These are phyloP conservation scores for Trinorchestia longiramus DNA, from an alignment of 1,140 invertebrate species.

Conservation along the genomic window DNA sequence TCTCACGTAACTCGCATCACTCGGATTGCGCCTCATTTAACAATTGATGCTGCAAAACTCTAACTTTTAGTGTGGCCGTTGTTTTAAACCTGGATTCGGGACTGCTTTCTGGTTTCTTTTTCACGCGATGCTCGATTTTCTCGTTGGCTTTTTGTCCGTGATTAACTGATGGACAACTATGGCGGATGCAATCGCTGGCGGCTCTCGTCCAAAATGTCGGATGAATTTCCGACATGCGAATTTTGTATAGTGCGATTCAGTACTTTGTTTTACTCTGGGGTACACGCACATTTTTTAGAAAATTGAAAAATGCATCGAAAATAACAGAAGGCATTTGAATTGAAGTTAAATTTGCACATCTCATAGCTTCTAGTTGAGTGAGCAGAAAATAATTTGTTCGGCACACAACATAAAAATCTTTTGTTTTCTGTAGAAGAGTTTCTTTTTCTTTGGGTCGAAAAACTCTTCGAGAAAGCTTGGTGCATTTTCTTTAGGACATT, in stretches of 20 bases:
- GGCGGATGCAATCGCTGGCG: not conserved
- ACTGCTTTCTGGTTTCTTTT: constrained; percentile 39
- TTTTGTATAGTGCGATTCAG: not conserved
- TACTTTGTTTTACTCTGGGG: not conserved
- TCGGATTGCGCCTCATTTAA: constrained; percentile 51
- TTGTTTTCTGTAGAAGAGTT: not conserved
- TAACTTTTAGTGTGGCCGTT: constrained; percentile 30
- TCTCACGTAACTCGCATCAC: constrained; percentile 40
- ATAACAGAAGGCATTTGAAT: not conserved
- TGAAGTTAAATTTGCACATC: not conserved
- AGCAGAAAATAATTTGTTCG: not conserved
- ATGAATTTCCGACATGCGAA: not conserved
- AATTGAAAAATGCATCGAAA: not conserved
- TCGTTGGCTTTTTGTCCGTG: constrained; percentile 13
- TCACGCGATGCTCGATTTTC: constrained; percentile 18
- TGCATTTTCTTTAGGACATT: constrained; percentile 39
- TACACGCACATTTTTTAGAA: not conserved
- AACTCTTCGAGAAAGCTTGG: not conserved
- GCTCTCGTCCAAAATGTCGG: not conserved
- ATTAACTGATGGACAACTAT: constrained; percentile 39
- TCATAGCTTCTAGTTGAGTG: not conserved
- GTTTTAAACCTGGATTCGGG: constrained; percentile 46
- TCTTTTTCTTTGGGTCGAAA: not conserved
- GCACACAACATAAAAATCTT: not conserved
- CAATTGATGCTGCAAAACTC: constrained; percentile 50